Conservation (phyloP, 2,113 vertebrate species). For the Circaetus gallicus region DNA sequence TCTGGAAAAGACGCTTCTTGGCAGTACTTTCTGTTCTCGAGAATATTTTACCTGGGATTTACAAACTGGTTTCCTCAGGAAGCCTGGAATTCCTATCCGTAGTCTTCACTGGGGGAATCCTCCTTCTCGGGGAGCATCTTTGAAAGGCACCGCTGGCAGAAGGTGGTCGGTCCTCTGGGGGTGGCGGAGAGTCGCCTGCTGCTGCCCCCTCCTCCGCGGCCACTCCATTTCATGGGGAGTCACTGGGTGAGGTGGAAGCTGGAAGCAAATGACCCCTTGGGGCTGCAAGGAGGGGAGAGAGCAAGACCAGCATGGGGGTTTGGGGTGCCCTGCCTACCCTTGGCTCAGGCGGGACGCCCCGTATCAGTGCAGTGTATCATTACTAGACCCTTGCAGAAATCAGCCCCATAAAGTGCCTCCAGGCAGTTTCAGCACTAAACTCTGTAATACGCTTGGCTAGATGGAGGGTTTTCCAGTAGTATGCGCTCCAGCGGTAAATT, state of each 20-base stretch:
- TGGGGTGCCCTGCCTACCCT: not conserved
- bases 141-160: not conserved
- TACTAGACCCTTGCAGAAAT: not conserved
- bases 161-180: not conserved
- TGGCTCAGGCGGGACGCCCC: not conserved
- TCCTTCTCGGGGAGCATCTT: not conserved
- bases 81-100: not conserved
- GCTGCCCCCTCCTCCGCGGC: rapidly evolving
- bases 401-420: not conserved
- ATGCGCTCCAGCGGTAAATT: not conserved
- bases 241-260: not conserved
- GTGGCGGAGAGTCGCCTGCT: not conserved
- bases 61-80: not conserved
- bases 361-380: rapidly evolving
- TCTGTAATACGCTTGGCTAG: not conserved
- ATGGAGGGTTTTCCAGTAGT: not conserved
- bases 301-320: not conserved
- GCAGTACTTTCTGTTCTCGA: not conserved
- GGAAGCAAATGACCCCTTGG: not conserved
- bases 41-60: not conserved
- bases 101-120: not conserved
- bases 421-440: not conserved
- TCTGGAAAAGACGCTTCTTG: not conserved
- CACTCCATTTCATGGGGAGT: rapidly evolving
- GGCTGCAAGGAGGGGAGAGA: not conserved